A percentile compares a stretch with the other conserved stretches of the same genome.
Conservation (phyloP, 2,113 vertebrate species). For the Odocoileus hemionus region DNA sequence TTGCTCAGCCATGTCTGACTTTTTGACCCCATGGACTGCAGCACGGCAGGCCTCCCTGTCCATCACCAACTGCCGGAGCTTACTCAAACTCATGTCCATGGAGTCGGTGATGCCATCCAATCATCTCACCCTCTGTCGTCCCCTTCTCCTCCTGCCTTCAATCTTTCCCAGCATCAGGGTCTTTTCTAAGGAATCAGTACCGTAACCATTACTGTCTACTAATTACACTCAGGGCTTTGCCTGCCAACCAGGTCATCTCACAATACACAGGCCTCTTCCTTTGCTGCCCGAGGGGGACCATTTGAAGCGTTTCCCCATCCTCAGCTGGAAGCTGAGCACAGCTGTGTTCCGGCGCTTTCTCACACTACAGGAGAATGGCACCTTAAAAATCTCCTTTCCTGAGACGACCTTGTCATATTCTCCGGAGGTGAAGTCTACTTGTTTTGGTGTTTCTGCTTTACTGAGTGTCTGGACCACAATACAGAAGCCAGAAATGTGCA, state of each 20-base stretch:
- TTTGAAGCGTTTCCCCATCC: neutral
- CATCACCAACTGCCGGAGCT: neutral
- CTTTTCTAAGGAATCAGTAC: neutral
- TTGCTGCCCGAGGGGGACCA: neutral
- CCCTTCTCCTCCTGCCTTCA: neutral
- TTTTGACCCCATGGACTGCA: neutral
- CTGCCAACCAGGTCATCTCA: neutral
- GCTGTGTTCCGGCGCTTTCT: neutral
- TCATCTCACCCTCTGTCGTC: neutral
- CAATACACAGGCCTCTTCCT: neutral
- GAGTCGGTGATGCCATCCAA: neutral
- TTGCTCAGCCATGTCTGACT: neutral
- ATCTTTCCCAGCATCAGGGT: neutral
- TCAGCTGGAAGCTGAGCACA: neutral
- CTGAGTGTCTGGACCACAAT: neutral
- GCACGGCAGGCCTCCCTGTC: neutral
- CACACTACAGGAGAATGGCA: neutral
- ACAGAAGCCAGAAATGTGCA: neutral
- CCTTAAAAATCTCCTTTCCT: neutral
- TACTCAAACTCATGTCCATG: neutral
- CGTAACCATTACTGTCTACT: neutral
- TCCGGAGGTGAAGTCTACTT: neutral
- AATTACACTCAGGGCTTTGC: neutral
- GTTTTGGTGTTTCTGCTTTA: neutral
- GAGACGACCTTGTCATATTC: neutral